Evolutionary conservation across 2,797 vertebrate genomes (phyloP), one percentile per base, ranked within the genome.

Genomic region (Dendrocincla tyrannina): DNA sequence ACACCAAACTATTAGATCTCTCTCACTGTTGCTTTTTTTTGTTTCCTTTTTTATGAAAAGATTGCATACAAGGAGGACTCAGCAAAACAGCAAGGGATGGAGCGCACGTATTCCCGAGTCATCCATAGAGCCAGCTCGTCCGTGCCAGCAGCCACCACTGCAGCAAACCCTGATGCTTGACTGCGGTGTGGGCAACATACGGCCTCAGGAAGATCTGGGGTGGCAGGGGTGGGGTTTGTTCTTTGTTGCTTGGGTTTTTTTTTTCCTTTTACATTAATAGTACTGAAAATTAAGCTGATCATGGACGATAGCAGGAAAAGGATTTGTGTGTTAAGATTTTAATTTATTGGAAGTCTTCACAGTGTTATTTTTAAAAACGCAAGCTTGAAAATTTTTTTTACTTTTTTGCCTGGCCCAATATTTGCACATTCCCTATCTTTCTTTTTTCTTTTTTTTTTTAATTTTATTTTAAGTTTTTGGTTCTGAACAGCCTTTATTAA

Each of bases 31-130:
- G 18, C 10, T 44, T 16, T 25, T 60, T 70, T 59, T 68, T 32
- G 5, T 77, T 41, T 30, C 5, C 35, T 25, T n/a, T 8, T 30
- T 11, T 47, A 63, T 55, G 16, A n/a, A 52, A 97, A 99, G 99
- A 99, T 99, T 98, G 97, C 88, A 6, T 98, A 98, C 98, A 98
- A 90, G 98, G 98, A 98, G 94, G 98, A 98, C 53, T 96, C 81
- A 1, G 85, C 98, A 98, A 99, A 98, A 75, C 98, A 98, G 58
- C 98, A 96, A 81, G 98, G 98, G 97, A 98, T 97, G 97, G 99
- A 99, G 76, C 98, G 98, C 93, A 98, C 98, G 86, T 99, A 97
- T 94, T 97, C 97, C 17, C 98, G 98, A 98, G 97, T 93, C 95
- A 93, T 97, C 97, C 98, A 23, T 97, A 98, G 95, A 94, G 78